These are phyloP conservation scores for Drosophila quadrilineata DNA, from an alignment of 1,140 invertebrate genomes.

Conservation along the genomic window DNA sequence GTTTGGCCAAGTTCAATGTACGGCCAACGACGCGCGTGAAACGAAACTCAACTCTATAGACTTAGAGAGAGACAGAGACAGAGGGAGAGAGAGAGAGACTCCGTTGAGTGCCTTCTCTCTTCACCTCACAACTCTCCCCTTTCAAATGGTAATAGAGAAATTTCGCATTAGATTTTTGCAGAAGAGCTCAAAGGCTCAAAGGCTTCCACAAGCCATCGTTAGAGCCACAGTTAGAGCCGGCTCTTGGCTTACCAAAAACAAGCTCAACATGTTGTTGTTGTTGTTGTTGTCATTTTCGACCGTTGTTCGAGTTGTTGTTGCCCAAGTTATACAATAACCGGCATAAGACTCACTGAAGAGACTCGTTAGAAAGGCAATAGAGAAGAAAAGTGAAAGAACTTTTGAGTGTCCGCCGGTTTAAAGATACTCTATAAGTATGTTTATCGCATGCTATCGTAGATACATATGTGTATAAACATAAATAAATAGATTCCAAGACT, in stretches of 20 bases:
- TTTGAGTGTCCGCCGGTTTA: background rate
- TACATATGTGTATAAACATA: too few relatives aligned
- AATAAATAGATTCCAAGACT: background rate
- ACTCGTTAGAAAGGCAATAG: constrained; percentile 55
- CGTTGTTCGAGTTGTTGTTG: background rate
- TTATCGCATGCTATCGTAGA: too few relatives aligned
- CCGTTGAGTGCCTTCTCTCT: too few relatives aligned
- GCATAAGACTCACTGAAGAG: constrained; percentile 10
- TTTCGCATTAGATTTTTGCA: constrained; percentile 71
- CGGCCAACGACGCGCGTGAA: constrained; percentile 54
- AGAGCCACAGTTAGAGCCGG: constrained; percentile 20
- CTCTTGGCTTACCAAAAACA: constrained; percentile 45
- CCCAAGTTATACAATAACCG: constrained; percentile 39
- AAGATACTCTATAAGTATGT: too few relatives aligned
- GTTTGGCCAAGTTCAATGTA: constrained; percentile 69
- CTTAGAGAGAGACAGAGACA: too few relatives aligned
- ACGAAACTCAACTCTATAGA: constrained; percentile 12
- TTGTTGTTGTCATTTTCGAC: background rate
- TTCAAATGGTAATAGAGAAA: constrained; percentile 65
- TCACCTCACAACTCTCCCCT: background rate
- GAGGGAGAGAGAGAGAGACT: too few relatives aligned
- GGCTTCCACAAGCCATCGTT: too few relatives aligned
- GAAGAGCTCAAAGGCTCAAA: too few relatives aligned
- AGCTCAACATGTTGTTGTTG: constrained; percentile 36
- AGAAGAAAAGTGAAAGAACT: constrained; percentile 68